These are phyloP conservation scores for Lethenteron reissneri DNA, from an alignment of 2,113 vertebrate species.

Conservation along the genomic window DNA sequence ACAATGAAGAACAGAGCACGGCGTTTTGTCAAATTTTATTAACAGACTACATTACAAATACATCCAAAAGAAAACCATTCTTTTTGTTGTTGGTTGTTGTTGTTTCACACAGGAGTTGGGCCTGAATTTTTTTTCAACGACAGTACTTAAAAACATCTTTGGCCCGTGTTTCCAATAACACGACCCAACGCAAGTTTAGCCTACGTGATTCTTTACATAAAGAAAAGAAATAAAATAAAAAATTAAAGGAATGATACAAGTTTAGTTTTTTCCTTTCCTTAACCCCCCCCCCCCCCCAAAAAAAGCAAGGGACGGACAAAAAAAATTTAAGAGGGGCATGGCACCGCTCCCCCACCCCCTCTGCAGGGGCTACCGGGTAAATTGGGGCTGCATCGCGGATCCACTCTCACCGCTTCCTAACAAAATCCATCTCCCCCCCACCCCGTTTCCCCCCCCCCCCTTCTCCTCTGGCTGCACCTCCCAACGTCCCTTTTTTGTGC, in stretches of 20 bases:
- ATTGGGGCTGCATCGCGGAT: too few relatives aligned
- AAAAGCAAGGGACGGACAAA: too few relatives aligned
- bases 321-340: too few relatives aligned
- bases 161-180: constrained; percentile 2
- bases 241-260: constrained; percentile 4
- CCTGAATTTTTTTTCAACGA: not conserved
- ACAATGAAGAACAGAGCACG: not conserved
- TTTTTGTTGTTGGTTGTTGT: too few relatives aligned
- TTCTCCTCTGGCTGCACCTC: too few relatives aligned
- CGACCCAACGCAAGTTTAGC: constrained; percentile 1
- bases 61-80: constrained; percentile 3
- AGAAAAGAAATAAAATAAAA: not conserved
- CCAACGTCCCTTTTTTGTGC: too few relatives aligned
- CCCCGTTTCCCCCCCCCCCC: too few relatives aligned
- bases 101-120: constrained; percentile 3
- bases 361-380: too few relatives aligned
- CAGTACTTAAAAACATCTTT: constrained; percentile 6
- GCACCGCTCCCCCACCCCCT: too few relatives aligned
- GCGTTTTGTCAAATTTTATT: constrained; percentile 6
- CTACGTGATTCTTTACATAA: constrained; percentile 1
- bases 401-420: too few relatives aligned
- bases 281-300: too few relatives aligned
- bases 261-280: not conserved
- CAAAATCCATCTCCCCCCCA: too few relatives aligned
- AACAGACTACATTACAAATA: constrained; percentile 7